A percentile compares a stretch with the other conserved stretches of the same genome.
Conservation (phyloP, 2,888 invertebrate genomes). For the Andrena haemorrhoa region DNA sequence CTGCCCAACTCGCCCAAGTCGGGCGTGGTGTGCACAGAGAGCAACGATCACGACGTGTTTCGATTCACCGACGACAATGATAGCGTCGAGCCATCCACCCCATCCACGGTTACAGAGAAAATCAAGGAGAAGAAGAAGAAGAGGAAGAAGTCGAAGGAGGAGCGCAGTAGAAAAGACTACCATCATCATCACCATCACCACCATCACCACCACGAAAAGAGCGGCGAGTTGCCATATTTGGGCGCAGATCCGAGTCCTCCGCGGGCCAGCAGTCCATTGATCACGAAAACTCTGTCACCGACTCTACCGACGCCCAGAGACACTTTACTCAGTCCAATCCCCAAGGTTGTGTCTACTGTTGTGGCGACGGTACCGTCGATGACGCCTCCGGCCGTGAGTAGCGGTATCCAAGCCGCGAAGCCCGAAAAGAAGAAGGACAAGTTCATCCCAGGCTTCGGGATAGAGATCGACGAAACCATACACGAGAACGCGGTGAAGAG, state of each 20-base stretch:
- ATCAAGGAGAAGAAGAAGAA: constrained; percentile 93
- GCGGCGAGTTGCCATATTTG: constrained; percentile 79
- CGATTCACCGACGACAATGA: constrained; percentile 88
- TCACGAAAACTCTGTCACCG: constrained; percentile 79
- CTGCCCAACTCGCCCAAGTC: constrained; percentile 86
- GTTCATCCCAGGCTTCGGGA: constrained; percentile 89
- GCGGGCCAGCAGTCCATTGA: constrained; percentile 83
- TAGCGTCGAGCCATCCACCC: constrained; percentile 85
- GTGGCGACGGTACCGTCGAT: constrained; percentile 54
- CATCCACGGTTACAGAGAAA: constrained; percentile 84
- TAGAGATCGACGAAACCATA: constrained; percentile 89
- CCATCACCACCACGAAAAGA: constrained; percentile 80
- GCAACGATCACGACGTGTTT: constrained; percentile 87
- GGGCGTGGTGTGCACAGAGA: constrained; percentile 86
- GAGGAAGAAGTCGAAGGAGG: constrained; percentile 93
- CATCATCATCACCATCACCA: constrained; percentile 89
- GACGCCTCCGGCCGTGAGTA: constrained; percentile 65
- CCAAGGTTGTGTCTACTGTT: constrained; percentile 72
- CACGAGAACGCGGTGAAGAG: constrained; percentile 93
- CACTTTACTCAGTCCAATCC: constrained; percentile 86
- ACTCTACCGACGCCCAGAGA: constrained; percentile 79
- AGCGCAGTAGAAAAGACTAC: constrained; percentile 89
- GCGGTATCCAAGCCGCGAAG: constrained; percentile 72
- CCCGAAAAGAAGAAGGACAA: constrained; percentile 87
- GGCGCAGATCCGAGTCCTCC: constrained; percentile 88